A percentile compares a stretch with the other conserved stretches of the same genome.
phyloP scores from a whole-genome alignment of 1,140 invertebrate species.

The Coelopa frigida region DNA sequence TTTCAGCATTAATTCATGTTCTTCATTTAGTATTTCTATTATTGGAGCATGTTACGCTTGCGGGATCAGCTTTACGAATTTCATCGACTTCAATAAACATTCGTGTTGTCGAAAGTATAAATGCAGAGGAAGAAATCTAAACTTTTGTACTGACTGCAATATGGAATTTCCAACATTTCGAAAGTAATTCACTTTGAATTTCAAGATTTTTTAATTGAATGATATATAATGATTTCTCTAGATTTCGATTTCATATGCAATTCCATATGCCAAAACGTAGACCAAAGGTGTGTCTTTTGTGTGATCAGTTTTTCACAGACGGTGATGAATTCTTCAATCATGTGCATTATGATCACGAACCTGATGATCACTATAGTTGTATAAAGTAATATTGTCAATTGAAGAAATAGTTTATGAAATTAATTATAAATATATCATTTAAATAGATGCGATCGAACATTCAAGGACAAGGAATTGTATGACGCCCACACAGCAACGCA shows the following conservation, averaged over 20 bases:
- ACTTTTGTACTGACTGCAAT: constrained; percentile 31
- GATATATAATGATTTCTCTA: constrained; percentile 11
- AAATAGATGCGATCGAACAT: constrained; percentile 34
- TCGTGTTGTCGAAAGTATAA: constrained; percentile 33
- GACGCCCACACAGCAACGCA: constrained; percentile 24
- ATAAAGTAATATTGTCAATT: constrained; percentile 16
- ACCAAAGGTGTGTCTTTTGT: constrained; percentile 32
- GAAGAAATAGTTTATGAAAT: not conserved
- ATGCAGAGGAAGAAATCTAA: constrained; percentile 20
- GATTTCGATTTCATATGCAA: constrained; percentile 37
- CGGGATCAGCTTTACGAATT: constrained; percentile 31
- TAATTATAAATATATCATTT: not conserved
- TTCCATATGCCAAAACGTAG: constrained; percentile 35
- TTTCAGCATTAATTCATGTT: not conserved
- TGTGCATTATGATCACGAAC: constrained; percentile 31
- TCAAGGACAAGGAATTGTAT: constrained; percentile 22
- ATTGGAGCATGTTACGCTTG: constrained; percentile 36
- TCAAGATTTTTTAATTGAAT: not conserved
- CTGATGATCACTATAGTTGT: constrained; percentile 24
- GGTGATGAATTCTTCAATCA: constrained; percentile 36
- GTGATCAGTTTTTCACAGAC: constrained; percentile 23
- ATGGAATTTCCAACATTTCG: constrained; percentile 37
- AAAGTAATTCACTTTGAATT: constrained; percentile 18
- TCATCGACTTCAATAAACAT: constrained; percentile 36
- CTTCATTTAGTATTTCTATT: constrained; percentile 23